Evolutionary conservation across 1,140 invertebrate genomes (phyloP).

Genomic region (Triops cancriformis): DNA sequence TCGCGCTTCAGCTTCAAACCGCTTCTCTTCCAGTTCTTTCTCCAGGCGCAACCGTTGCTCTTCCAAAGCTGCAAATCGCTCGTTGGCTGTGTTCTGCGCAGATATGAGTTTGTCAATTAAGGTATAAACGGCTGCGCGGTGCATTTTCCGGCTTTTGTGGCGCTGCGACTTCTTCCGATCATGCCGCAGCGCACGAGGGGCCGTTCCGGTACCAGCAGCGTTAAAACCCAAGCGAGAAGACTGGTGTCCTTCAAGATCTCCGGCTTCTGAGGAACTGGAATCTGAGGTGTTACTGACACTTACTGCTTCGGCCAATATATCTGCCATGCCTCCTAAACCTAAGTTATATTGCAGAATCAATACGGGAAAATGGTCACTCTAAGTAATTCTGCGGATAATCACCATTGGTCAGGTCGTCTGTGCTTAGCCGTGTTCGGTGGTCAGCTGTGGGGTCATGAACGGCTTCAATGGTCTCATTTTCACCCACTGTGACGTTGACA

Average conservation of each 20-base stretch:
- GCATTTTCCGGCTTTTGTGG: constrained; percentile 8
- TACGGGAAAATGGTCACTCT: background rate
- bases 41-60: constrained; percentile 18
- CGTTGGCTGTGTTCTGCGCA: constrained; percentile 20
- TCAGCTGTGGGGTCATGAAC: background rate
- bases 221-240: background rate
- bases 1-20: constrained; percentile 21
- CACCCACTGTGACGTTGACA: background rate
- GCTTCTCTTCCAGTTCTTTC: constrained; percentile 27
- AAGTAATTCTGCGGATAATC: background rate
- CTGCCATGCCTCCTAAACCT: background rate
- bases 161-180: background rate
- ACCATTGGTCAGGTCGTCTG: background rate
- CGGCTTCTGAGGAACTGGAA: constrained; percentile 18
- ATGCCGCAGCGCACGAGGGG: background rate
- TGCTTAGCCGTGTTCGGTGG: background rate
- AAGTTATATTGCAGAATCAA: background rate
- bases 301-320: background rate
- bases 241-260: background rate
- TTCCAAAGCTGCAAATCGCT: constrained; percentile 25
- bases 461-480: constrained; percentile 2
- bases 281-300: background rate
- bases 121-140: constrained; percentile 19
- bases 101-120: constrained; percentile 24
- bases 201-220: background rate